Evolutionary conservation across 1,140 invertebrate genomes (phyloP).

Genomic region (Cydia fagiglandana): DNA sequence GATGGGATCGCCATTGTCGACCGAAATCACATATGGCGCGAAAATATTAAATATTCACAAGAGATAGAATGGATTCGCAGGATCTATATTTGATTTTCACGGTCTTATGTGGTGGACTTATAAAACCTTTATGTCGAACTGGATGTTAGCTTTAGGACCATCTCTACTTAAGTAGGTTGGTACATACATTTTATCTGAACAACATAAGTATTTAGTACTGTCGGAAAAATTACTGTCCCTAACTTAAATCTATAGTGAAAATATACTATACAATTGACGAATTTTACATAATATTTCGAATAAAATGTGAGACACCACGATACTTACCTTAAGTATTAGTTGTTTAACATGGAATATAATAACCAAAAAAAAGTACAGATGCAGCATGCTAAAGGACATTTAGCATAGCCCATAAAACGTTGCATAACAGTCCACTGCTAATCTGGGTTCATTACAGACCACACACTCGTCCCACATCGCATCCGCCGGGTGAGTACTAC

Average conservation of each 20-base stretch:
- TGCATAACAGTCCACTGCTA: constrained; percentile 20
- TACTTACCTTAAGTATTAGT: too few species aligned
- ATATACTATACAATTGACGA: too few species aligned
- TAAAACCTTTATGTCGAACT: not conserved
- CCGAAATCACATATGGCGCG: constrained; percentile 56
- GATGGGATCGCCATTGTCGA: constrained; percentile 54
- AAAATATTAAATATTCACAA: constrained; percentile 64
- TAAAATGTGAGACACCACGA: too few species aligned
- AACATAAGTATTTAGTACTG: too few species aligned
- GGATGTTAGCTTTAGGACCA: not conserved
- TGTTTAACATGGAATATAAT: too few species aligned
- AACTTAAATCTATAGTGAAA: too few species aligned
- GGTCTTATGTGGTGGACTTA: constrained; percentile 21
- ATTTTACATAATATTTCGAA: too few species aligned
- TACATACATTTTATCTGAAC: too few species aligned
- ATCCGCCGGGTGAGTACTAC: constrained; percentile 57
- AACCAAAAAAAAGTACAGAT: too few species aligned
- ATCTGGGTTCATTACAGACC: constrained; percentile 48
- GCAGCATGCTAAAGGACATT: too few species aligned
- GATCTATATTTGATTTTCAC: constrained; percentile 34
- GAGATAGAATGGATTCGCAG: constrained; percentile 48
- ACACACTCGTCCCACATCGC: constrained; percentile 65
- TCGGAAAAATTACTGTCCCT: too few species aligned
- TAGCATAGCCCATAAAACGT: not conserved
- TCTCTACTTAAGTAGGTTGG: not conserved